A percentile compares a stretch with the other conserved stretches of the same genome.
Conservation (phyloP, 2,888 invertebrate genomes). For the Hecatera dysodea region DNA sequence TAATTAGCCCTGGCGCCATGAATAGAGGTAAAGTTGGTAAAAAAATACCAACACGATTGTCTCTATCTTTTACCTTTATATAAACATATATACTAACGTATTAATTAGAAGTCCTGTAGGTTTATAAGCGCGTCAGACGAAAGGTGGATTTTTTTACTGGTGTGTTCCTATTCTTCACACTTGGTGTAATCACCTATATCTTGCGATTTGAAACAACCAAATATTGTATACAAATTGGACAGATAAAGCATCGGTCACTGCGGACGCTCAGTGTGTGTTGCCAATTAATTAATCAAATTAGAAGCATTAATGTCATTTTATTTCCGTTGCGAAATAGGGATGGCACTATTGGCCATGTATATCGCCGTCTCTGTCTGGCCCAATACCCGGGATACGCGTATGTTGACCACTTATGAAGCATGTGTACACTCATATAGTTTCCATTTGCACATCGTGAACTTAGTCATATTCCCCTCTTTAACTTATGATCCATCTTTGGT, state of each 20-base stretch:
- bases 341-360: too few species aligned
- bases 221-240: too few species aligned
- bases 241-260: neutral
- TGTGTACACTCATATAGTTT: neutral
- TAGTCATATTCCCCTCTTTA: neutral
- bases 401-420: neutral
- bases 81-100: neutral
- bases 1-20: neutral
- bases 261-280: neutral
- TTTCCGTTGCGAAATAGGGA: too few species aligned
- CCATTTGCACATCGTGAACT: neutral
- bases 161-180: too few species aligned
- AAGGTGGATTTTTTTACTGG: too few species aligned
- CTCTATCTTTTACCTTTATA: constrained; percentile 24
- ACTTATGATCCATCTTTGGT: neutral
- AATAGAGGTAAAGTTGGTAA: too few species aligned
- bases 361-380: too few species aligned
- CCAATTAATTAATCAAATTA: too few species aligned
- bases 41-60: neutral
- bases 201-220: too few species aligned
- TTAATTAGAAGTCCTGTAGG: constrained; percentile 14
- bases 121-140: constrained; percentile 19
- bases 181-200: too few species aligned
- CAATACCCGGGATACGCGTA: neutral
- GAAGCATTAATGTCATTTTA: too few species aligned